Base-by-base conservation (phyloP, 2,797 vertebrate genomes). In the Pteronotus mesoamericanus region DNA sequence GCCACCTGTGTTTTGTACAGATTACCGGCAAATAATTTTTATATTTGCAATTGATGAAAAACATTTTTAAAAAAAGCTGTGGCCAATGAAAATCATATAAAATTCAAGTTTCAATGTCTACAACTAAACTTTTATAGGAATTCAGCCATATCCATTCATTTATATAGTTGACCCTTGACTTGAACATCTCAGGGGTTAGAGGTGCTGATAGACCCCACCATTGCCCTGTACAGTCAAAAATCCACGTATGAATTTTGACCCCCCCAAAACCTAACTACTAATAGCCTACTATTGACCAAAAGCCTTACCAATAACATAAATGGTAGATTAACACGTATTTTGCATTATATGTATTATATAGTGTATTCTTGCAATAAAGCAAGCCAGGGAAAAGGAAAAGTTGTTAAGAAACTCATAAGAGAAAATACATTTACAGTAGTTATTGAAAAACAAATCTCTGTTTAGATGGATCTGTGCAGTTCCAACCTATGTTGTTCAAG, bases 31-130 rank as follows among this genome's bases (percentile, higher is more conserved):
- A 83, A 55, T 24, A 66, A 86, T 34, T 91, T 90, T 57, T 22
- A 66, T 22, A 26, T 86, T 66, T 87, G 9, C 66, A 87, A 89
- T 46, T 55, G 4, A 11, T 57, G 8, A 51, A 51, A 93, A 68
- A 68, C 0, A 16, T 59, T 83, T n/a, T n/a, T n/a, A n/a, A 74
- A 18, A n/a, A 79, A 91, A 86, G 53, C 29, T 91, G 34, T 4
- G 7, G 34, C 14, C 34, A 48, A 32, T 44, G 34, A 84, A 89
- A 80, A 48, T 39, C n/a, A 39, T 22, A 89, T 48, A 9, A 69
- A 95, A 89, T 83, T 79, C 75, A 92, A 84, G 34, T 92, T 83
- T 55, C 59, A 84, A 71, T 39, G 39, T 39, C 42, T 29, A 94
- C 6, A 53, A 82, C 44, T 77, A 61, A 84, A 83, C 24, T 82